Evolutionary conservation across 2,888 invertebrate genomes (phyloP).

Genomic region (Aromia moschata): DNA sequence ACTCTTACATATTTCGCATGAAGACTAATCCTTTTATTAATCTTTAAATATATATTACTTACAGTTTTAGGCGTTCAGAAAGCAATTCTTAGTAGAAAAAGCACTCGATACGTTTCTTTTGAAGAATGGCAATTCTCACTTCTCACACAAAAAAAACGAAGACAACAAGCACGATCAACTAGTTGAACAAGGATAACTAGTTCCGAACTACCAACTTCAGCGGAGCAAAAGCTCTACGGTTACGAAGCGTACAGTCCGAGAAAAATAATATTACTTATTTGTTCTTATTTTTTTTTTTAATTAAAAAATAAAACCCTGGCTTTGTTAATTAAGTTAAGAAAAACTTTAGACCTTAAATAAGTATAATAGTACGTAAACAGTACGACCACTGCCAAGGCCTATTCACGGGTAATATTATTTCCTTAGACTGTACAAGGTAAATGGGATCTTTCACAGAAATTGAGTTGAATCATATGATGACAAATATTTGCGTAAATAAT

Average conservation of each 20-base stretch:
- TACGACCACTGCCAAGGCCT: no score
- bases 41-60: conserved; percentile 9
- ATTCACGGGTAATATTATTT: no score
- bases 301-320: no score
- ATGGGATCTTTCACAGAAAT: conserved; percentile 4
- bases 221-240: background rate
- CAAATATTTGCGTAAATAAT: conserved; percentile 16
- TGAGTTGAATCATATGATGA: conserved; percentile 20
- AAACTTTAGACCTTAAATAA: no score
- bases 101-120: conserved; percentile 2
- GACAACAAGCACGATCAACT: background rate
- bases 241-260: conserved; percentile 1
- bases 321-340: no score
- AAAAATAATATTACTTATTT: background rate
- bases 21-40: background rate
- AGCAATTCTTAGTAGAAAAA: conserved; percentile 1
- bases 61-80: conserved; percentile 4
- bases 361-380: no score
- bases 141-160: conserved; percentile 16
- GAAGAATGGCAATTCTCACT: conserved; percentile 4
- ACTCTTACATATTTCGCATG: background rate
- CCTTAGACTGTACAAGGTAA: background rate
- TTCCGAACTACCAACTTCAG: conserved; percentile 6
- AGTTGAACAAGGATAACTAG: conserved; percentile 15
- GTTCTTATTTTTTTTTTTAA: background rate